phyloP scores from a whole-genome alignment of 2,888 invertebrate genomes.

The Acrobasis suavella region DNA sequence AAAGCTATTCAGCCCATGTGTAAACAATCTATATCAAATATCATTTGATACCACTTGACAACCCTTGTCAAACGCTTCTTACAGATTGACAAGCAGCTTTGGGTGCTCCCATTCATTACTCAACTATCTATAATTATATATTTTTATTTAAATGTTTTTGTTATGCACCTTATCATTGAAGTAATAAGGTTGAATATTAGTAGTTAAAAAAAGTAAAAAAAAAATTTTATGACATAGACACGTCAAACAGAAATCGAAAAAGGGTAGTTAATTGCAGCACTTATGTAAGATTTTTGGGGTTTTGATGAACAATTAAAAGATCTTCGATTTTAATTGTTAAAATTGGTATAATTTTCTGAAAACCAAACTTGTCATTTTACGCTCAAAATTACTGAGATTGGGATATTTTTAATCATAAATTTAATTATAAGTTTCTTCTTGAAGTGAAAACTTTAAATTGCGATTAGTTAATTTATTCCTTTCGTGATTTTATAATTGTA shows the following conservation, averaged over 20 bases:
- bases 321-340: slow-evolving; percentile 9
- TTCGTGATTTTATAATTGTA: too few relatives aligned
- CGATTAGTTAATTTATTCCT: too few relatives aligned
- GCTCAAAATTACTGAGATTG: background rate
- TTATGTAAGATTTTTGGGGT: slow-evolving; percentile 27
- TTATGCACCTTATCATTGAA: slow-evolving; percentile 12
- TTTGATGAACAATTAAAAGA: slow-evolving; percentile 17
- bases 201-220: background rate
- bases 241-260: slow-evolving; percentile 37
- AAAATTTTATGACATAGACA: slow-evolving; percentile 32
- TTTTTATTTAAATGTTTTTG: background rate
- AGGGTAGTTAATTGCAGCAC: slow-evolving; percentile 34
- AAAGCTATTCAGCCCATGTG: background rate
- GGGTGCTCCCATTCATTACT: slow-evolving; percentile 25
- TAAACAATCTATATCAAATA: slow-evolving; percentile 24
- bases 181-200: slow-evolving; percentile 1
- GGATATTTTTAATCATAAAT: background rate
- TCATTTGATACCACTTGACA: slow-evolving; percentile 25
- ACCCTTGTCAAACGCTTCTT: slow-evolving; percentile 37
- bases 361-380: slow-evolving; percentile 9
- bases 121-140: background rate
- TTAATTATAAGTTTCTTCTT: background rate
- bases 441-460: too few relatives aligned
- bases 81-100: slow-evolving; percentile 38
- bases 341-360: slow-evolving; percentile 10